These are phyloP conservation scores for Macroramphosus scolopax DNA, from an alignment of 2,797 vertebrate species.

Conservation along the genomic window DNA sequence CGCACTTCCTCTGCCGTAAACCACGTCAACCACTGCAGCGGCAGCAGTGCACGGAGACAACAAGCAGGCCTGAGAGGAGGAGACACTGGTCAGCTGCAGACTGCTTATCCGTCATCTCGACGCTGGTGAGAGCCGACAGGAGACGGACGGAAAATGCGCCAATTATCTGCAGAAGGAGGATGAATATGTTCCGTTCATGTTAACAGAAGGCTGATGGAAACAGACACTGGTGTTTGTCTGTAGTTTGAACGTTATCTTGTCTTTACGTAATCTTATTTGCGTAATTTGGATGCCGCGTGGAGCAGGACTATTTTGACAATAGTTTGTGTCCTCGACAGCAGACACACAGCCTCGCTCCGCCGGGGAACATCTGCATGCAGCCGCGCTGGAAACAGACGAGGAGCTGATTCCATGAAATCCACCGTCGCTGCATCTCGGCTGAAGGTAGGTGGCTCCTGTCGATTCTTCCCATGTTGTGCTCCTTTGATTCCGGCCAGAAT, in stretches of 20 bases:
- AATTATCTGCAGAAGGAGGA: slow-evolving; percentile 32
- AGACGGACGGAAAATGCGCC: slow-evolving; percentile 57
- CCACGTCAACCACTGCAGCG: slow-evolving; percentile 33
- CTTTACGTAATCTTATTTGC: slow-evolving; percentile 63
- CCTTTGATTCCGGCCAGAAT: slow-evolving; percentile 56
- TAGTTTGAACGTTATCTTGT: slow-evolving; percentile 18
- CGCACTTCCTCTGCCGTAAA: slow-evolving; percentile 17
- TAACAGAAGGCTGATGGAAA: not conserved
- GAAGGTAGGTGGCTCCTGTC: slow-evolving; percentile 54
- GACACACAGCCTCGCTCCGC: slow-evolving; percentile 30
- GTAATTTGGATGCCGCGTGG: slow-evolving; percentile 58
- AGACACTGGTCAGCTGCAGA: slow-evolving; percentile 27
- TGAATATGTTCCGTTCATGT: not conserved
- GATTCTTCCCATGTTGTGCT: slow-evolving; percentile 46
- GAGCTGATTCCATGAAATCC: slow-evolving; percentile 37
- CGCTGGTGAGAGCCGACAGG: slow-evolving; percentile 53
- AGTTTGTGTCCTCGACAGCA: slow-evolving; percentile 32
- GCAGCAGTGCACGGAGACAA: slow-evolving; percentile 21
- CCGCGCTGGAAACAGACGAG: slow-evolving; percentile 43
- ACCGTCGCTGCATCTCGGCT: slow-evolving; percentile 35
- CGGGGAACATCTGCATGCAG: slow-evolving; percentile 31
- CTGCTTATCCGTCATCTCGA: slow-evolving; percentile 49
- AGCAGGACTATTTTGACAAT: slow-evolving; percentile 51
- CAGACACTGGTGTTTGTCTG: not conserved
- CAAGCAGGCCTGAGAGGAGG: slow-evolving; percentile 31